Conservation (phyloP, 2,888 invertebrate species). For the Eutolmus rufibarbis region DNA sequence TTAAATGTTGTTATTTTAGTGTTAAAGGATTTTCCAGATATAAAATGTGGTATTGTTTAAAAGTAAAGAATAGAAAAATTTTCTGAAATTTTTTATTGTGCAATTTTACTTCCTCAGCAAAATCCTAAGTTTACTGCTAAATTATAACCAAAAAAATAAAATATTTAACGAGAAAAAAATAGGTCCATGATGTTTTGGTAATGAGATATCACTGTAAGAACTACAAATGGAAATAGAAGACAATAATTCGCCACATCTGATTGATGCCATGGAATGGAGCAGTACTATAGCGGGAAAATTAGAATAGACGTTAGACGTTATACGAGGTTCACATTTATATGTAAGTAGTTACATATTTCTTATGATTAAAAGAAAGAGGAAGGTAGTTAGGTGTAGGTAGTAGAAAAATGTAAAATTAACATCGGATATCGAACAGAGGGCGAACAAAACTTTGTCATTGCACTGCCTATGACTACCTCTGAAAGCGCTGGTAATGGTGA, state of each 20-base stretch:
- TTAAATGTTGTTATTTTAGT: too few species aligned
- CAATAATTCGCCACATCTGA: not conserved
- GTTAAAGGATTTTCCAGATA: not conserved
- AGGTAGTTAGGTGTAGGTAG: not conserved
- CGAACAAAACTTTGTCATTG: not conserved
- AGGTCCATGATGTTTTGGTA: conserved; percentile 1
- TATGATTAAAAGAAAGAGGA: not conserved
- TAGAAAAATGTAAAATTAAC: not conserved
- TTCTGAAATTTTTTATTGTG: conserved; percentile 38
- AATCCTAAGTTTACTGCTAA: not conserved
- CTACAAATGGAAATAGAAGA: not conserved
- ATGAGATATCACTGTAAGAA: conserved; percentile 9
- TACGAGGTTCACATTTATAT: not conserved
- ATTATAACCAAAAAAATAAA: conserved; percentile 22
- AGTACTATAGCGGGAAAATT: not conserved
- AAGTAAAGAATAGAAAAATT: not conserved
- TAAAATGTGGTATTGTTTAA: not conserved
- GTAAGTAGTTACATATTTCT: not conserved
- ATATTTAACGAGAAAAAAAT: not conserved
- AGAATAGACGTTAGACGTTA: not conserved
- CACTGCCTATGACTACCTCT: conserved; percentile 13
- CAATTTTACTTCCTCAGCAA: conserved; percentile 40
- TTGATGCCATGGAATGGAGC: not conserved
- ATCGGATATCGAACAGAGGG: not conserved
- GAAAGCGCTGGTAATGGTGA: conserved; percentile 10